Conservation (phyloP, 2,113 vertebrate genomes). For the Solea senegalensis region DNA sequence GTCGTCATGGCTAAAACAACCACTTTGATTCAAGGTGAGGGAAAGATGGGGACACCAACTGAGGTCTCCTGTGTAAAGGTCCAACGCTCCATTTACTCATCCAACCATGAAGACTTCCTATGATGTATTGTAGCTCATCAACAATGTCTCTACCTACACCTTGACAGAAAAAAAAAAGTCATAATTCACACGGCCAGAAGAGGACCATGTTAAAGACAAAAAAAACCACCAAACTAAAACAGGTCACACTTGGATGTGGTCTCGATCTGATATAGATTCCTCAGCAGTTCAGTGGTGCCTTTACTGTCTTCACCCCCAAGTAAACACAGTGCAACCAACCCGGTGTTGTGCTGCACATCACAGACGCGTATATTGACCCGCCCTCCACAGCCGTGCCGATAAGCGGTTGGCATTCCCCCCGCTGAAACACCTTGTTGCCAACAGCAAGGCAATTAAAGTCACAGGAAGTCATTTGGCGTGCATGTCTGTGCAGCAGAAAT, state of each 20-base stretch:
- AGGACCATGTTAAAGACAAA: neutral
- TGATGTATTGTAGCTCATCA: neutral
- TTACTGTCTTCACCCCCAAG: constrained; percentile 65
- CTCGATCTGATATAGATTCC: neutral
- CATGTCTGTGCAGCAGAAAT: constrained; percentile 85
- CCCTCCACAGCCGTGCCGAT: constrained; percentile 78
- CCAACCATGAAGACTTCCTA: neutral
- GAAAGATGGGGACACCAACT: neutral
- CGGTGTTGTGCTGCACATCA: constrained; percentile 72
- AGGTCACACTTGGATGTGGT: too few relatives aligned
- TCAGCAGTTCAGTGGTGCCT: constrained; percentile 1
- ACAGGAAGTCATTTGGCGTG: constrained; percentile 89
- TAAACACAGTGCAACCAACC: constrained; percentile 72
- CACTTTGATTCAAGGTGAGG: neutral
- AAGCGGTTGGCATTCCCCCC: constrained; percentile 84
- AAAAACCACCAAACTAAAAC: neutral
- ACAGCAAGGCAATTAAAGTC: constrained; percentile 92
- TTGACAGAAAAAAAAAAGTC: neutral
- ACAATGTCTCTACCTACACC: neutral
- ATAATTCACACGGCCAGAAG: neutral
- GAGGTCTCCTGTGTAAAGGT: neutral
- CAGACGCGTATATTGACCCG: constrained; percentile 84
- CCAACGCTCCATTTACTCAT: neutral
- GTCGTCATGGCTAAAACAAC: neutral
- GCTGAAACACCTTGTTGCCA: constrained; percentile 88